A percentile compares a stretch with the other conserved stretches of the same genome.
phyloP scores from a whole-genome alignment of 2,113 vertebrate species.

The Eclectus roratus region DNA sequence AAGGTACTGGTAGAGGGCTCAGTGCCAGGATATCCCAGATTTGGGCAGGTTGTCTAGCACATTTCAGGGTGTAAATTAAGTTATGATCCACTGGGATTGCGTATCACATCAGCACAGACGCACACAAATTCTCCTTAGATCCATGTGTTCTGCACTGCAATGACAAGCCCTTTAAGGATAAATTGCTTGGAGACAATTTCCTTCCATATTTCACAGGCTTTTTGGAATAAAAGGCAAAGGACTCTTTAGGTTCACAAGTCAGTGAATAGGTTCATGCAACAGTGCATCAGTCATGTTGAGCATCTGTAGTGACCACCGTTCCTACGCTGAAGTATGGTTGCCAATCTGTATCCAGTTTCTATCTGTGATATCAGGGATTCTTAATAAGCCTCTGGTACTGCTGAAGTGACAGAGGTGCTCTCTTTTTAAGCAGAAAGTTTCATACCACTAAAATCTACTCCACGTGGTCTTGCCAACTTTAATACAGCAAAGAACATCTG shows the following conservation, averaged over 20 bases:
- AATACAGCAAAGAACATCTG: background rate
- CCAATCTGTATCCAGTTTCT: background rate
- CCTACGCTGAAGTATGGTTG: background rate
- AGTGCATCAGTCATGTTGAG: background rate
- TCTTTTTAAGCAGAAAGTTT: background rate
- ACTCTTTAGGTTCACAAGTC: background rate
- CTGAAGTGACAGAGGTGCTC: background rate
- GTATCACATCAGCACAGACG: background rate
- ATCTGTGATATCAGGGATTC: background rate
- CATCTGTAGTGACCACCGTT: background rate
- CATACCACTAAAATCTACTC: background rate
- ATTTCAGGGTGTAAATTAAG: slow-evolving; percentile 28
- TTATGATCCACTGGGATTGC: background rate
- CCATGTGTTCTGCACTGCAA: accelerated
- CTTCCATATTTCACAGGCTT: background rate
- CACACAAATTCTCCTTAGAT: background rate
- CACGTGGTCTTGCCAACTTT: background rate
- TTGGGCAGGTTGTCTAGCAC: background rate
- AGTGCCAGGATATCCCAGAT: background rate
- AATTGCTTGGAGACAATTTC: background rate
- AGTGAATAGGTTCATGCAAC: background rate
- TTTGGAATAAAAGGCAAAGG: background rate
- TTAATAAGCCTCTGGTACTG: background rate
- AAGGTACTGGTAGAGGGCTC: background rate
- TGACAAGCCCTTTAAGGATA: background rate